phyloP scores from a whole-genome alignment of 2,797 vertebrate genomes.

The Choloepus didactylus region DNA sequence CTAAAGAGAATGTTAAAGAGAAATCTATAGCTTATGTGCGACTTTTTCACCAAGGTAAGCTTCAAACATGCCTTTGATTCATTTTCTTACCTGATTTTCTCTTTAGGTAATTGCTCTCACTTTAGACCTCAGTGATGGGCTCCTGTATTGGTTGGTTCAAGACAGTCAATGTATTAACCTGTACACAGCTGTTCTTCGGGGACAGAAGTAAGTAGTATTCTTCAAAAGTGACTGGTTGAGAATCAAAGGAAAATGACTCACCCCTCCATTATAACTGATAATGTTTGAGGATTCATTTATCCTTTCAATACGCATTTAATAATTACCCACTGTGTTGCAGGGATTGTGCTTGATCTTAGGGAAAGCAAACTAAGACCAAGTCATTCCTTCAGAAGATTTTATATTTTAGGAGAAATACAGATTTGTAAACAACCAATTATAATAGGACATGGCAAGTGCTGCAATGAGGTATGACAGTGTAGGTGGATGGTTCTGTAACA shows the following conservation, averaged over 20 bases:
- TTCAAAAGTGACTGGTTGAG: neutral
- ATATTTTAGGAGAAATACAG: neutral
- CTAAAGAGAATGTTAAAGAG: constrained; percentile 20
- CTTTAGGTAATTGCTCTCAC: constrained; percentile 88
- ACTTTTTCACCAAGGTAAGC: neutral
- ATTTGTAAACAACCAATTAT: neutral
- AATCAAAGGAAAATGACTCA: neutral
- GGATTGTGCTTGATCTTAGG: neutral
- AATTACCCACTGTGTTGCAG: neutral
- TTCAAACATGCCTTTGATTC: constrained; percentile 35
- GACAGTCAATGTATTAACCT: constrained; percentile 86
- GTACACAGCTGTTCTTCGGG: constrained; percentile 83
- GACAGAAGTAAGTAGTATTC: constrained; percentile 58
- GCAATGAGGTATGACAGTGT: neutral
- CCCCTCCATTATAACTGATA: neutral
- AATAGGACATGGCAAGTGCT: neutral
- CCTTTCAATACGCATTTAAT: neutral
- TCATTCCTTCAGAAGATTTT: neutral
- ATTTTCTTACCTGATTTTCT: constrained; percentile 52
- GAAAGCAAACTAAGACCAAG: neutral
- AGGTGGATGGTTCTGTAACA: neutral
- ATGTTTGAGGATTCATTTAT: neutral
- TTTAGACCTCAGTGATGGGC: constrained; percentile 85
- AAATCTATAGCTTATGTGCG: neutral
- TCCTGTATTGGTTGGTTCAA: constrained; percentile 90